Base-by-base conservation (phyloP, 1,140 invertebrate species). In the Platyura marginata region DNA sequence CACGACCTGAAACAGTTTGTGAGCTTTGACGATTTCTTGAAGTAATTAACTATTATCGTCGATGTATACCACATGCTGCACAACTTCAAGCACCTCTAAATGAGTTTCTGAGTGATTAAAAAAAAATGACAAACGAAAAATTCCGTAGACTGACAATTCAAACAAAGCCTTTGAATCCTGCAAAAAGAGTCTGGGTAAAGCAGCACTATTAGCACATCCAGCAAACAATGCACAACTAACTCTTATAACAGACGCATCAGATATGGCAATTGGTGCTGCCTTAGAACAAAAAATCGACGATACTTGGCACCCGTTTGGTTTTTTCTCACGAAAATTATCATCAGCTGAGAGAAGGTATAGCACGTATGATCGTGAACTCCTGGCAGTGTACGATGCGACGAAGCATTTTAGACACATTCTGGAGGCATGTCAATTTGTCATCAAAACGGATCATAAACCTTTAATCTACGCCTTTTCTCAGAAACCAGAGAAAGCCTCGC, bases 331-430 rank as follows among this genome's bases (percentile, higher is more conserved):
- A 40, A 57, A 55, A 42, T 44, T 64, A 4, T 48, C 38, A 3
- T n/a, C 45, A 10, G 19, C 56, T 2, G 44, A 62, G 40, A 40
- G n/a, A 9, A 54, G 52, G 29, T 57, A 58, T 23, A 46, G 37
- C 19, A 48, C 55, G 1, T 64, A 62, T 41, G 54, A 66, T 47
- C 41, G 61, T 5, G 60, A 68, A 49, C 48, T 69, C 0, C 41
- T 59, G 0, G 58, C 56, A 3, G 50, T 55, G 3, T 61, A 54
- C 45, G 15, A 15, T 9, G 43, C 52, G 2, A 46, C 61, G 2
- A 49, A 52, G 42, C 46, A 47, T 43, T 63, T 65, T 43, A 34
- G 42, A 22, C 47, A 54, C 25, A 47, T 56, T 25, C 15, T 63
- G 3, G 56, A 62, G 47, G 54, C 48, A 2, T 29, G 47, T 23